phyloP scores from a whole-genome alignment of 1,140 invertebrate genomes.

The Drosophila arizonae region DNA sequence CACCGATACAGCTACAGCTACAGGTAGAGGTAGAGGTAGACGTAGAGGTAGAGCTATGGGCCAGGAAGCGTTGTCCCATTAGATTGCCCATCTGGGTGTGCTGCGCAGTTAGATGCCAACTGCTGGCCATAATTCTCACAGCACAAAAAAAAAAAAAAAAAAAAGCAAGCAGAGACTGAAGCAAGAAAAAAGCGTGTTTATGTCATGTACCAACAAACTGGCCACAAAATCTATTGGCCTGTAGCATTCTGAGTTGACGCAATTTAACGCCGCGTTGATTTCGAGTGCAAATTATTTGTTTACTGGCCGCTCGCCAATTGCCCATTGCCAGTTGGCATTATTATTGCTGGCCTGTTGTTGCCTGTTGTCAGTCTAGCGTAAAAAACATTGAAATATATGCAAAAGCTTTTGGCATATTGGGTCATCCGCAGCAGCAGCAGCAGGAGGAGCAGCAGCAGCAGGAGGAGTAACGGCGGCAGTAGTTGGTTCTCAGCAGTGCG shows the following conservation, averaged over 20 bases:
- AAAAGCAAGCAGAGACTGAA: neutral
- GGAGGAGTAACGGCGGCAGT: constrained; percentile 6
- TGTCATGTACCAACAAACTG: constrained; percentile 45
- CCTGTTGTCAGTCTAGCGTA: constrained; percentile 56
- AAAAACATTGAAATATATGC: constrained; percentile 80
- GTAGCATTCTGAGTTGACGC: constrained; percentile 55
- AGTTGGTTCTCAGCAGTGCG: constrained; percentile 14
- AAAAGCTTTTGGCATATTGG: constrained; percentile 72
- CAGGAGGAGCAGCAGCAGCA: constrained; percentile 14
- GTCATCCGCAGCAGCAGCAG: constrained; percentile 43
- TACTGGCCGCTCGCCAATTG: constrained; percentile 25
- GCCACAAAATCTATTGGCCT: constrained; percentile 48
- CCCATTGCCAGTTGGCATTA: constrained; percentile 9
- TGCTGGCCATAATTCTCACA: constrained; percentile 37
- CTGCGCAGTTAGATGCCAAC: constrained; percentile 38
- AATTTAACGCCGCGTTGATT: constrained; percentile 70
- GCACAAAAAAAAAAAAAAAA: neutral
- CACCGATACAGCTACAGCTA: neutral
- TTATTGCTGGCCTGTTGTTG: neutral
- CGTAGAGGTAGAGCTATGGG: neutral
- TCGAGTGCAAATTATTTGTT: constrained; percentile 70
- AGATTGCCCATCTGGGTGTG: constrained; percentile 42
- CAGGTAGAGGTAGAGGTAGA: too few relatives aligned
- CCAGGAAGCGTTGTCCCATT: constrained; percentile 47
- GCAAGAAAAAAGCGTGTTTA: constrained; percentile 49